These are phyloP conservation scores for Chaetorhynchus papuensis DNA, from an alignment of 2,113 vertebrate species.

Conservation along the genomic window DNA sequence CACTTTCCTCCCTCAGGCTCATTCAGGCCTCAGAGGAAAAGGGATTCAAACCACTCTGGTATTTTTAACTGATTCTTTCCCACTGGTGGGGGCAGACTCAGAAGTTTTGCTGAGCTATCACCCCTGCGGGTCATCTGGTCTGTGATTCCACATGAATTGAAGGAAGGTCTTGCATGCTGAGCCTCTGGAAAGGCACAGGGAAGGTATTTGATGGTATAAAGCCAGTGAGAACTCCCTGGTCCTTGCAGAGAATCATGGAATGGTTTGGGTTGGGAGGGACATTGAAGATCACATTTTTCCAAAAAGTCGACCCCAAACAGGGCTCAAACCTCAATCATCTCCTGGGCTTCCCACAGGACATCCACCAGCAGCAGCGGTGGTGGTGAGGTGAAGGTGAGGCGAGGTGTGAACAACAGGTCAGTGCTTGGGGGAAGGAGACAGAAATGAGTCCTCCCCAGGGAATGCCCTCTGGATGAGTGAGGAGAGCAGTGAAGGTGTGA, in stretches of 20 bases:
- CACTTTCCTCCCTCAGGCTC: conserved; percentile 60
- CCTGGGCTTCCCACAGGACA: background rate
- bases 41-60: conserved; percentile 3
- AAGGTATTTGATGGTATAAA: background rate
- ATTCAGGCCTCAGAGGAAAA: conserved; percentile 24
- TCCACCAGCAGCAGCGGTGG: background rate
- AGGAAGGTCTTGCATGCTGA: background rate
- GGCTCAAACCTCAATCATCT: background rate
- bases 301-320: background rate
- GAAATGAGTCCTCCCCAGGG: background rate
- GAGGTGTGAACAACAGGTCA: background rate
- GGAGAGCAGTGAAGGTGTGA: background rate
- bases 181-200: background rate
- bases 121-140: background rate
- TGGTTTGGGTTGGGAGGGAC: too few relatives aligned
- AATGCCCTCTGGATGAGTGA: background rate
- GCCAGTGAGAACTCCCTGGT: background rate
- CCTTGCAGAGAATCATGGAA: background rate
- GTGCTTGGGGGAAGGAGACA: background rate
- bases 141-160: background rate
- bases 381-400: background rate
- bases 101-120: background rate
- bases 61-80: conserved; percentile 10
- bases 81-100: background rate
- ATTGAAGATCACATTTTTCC: background rate